Evolutionary conservation across 2,888 invertebrate genomes (phyloP).

Genomic region (Troilus luridus): DNA sequence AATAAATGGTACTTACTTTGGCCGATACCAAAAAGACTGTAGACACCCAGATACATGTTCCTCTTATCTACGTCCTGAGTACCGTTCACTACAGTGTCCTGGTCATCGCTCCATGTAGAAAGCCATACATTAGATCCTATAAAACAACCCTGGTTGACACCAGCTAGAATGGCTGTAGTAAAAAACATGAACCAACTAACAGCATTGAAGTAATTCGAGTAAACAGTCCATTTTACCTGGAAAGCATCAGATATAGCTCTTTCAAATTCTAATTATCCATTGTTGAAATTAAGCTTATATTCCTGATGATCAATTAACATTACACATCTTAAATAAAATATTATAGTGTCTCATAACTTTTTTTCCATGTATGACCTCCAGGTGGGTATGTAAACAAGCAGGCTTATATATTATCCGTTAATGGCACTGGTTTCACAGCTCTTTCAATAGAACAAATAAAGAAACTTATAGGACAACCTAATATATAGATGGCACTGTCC

Average conservation of each 20-base stretch:
- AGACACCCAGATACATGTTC: slow-evolving; percentile 90
- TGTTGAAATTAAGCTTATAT: neutral
- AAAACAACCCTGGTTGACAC: slow-evolving; percentile 86
- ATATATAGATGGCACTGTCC: no score
- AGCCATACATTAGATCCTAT: slow-evolving; percentile 90
- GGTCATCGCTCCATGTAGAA: slow-evolving; percentile 83
- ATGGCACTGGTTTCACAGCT: no score
- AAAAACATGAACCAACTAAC: slow-evolving; percentile 83
- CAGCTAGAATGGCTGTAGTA: slow-evolving; percentile 84
- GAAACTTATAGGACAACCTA: no score
- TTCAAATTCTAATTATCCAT: neutral
- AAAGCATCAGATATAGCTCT: slow-evolving; percentile 69
- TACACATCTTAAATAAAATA: no score
- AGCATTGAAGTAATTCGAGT: slow-evolving; percentile 88
- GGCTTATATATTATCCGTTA: no score
- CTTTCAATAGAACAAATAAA: no score
- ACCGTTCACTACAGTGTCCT: slow-evolving; percentile 69
- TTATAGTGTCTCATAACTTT: no score
- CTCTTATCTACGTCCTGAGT: slow-evolving; percentile 71
- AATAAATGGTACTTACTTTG: slow-evolving; percentile 79
- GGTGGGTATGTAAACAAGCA: no score
- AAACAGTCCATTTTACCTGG: slow-evolving; percentile 88
- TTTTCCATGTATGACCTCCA: no score
- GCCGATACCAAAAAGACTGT: slow-evolving; percentile 88
- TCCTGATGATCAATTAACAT: no score